Evolutionary conservation across 2,113 vertebrate genomes (phyloP).

Genomic region (Bagarius yarrelli): DNA sequence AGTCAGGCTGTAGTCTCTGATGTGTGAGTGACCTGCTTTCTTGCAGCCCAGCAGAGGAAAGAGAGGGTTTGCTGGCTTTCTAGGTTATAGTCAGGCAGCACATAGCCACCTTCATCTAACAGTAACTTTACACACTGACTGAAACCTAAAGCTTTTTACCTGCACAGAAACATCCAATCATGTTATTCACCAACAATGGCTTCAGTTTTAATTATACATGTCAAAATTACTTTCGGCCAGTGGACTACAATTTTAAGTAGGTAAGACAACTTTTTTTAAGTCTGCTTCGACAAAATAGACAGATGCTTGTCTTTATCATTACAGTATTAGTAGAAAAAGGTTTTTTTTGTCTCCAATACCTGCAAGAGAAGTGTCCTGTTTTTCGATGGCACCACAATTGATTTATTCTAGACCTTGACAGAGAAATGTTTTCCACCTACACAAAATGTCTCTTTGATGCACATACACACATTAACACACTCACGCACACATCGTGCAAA

Average conservation of each 20-base stretch:
- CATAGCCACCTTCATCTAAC: constrained; percentile 49
- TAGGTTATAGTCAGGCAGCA: constrained; percentile 64
- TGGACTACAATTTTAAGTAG: neutral
- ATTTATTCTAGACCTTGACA: constrained; percentile 13
- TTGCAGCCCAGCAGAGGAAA: constrained; percentile 48
- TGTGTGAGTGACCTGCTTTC: constrained; percentile 72
- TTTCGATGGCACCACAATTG: neutral
- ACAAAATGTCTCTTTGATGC: constrained; percentile 19
- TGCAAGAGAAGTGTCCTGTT: neutral
- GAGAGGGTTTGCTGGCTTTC: constrained; percentile 50
- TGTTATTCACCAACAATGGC: constrained; percentile 1
- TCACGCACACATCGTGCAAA: neutral
- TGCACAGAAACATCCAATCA: constrained; percentile 27
- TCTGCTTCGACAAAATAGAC: neutral
- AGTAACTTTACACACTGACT: constrained; percentile 23
- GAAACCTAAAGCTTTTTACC: constrained; percentile 9
- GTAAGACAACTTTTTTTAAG: neutral
- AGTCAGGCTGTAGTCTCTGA: constrained; percentile 65
- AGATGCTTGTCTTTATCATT: neutral
- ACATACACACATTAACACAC: neutral
- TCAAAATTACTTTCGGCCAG: neutral
- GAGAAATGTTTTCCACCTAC: neutral
- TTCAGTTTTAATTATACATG: neutral
- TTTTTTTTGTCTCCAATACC: neutral
- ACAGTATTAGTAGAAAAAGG: neutral